These are phyloP conservation scores for Cranoglanis bouderius DNA, from an alignment of 2,113 vertebrate genomes.

Conservation along the genomic window DNA sequence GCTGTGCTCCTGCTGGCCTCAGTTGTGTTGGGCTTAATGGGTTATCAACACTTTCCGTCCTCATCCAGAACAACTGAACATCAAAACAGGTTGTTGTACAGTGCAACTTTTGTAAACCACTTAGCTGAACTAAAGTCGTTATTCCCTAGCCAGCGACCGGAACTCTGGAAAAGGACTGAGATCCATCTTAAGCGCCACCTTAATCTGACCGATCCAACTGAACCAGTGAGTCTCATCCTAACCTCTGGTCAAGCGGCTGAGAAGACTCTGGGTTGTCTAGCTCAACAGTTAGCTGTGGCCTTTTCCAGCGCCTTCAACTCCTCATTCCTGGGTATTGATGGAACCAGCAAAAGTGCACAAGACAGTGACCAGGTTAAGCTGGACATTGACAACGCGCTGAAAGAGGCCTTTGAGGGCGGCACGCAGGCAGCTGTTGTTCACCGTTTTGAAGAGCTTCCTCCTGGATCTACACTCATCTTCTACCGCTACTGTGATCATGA, in stretches of 20 bases:
- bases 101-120: conserved; percentile 44
- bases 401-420: conserved; percentile 74
- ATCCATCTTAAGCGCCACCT: conserved; percentile 85
- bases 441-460: conserved; percentile 86
- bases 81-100: background rate
- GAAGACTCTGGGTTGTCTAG: conserved; percentile 83
- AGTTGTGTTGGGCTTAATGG: conserved; percentile 33
- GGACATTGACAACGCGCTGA: conserved; percentile 80
- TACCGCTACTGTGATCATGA: conserved; percentile 97
- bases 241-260: conserved; percentile 73
- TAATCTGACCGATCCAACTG: conserved; percentile 66
- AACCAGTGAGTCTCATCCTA: conserved; percentile 87
- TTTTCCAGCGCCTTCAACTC: conserved; percentile 73
- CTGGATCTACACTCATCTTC: conserved; percentile 90
- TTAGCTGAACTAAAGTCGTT: conserved; percentile 69
- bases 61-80: background rate
- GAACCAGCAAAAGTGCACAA: conserved; percentile 62
- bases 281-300: conserved; percentile 71
- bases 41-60: conserved; percentile 9
- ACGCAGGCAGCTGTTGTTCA: conserved; percentile 82
- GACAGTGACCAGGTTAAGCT: conserved; percentile 83
- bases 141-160: conserved; percentile 81
- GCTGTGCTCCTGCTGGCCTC: conserved; percentile 18
- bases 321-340: conserved; percentile 74
- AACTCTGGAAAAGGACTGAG: conserved; percentile 81